Base-by-base conservation (phyloP, 2,888 invertebrate species). In the Phrixothrix hirtus region DNA sequence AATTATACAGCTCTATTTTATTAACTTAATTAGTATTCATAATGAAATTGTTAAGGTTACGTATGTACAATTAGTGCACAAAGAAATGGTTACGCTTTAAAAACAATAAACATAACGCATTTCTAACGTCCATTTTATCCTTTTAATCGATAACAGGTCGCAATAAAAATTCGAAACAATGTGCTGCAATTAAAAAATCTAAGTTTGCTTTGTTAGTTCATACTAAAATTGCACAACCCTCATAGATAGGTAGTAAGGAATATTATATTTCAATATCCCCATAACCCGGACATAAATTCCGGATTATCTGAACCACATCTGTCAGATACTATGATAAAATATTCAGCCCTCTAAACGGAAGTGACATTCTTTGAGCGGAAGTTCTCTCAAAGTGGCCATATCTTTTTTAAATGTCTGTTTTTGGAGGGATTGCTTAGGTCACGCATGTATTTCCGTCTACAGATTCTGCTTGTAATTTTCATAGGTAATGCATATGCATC, bases 271-370 rank as follows among this genome's bases (percentile, higher is more conserved):
- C 7, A 7, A 21, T 21, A 5, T 21, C 21, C 21, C 7, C 7
- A 7, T 21, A 7, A 7, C 7, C 4, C 21, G 7, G 7, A 21
- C 3, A 21, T 21, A 14, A 38, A 46, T 26, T 34, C 16, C 21
- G 9, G 21, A 44, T 48, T 29, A 53, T 52, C 29, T 36, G 49
- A 41, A 47, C 41, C 57, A 54, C 57, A 57, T 57, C 50, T 55
- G 54, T 31, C 26, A 17, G 34, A 41, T 44, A 32, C 49, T 48
- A 41, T 34, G 46, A 46, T 48, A 45, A 38, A 38, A 55, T 36
- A 43, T 45, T 51, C 49, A 39, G 48, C 27, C 21, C 13, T 39
- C 27, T 15, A 47, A 47, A 29, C 47, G 47, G 39, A 47, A 47
- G 38, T 47, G 11, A 12, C 15, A 12, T 25, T 39, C 31, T 38